Percentiles rank a stretch among this genome's conserved stretches.
Evolutionary conservation across 2,888 invertebrate genomes (phyloP).

Genomic region (Mythimna vitellina): DNA sequence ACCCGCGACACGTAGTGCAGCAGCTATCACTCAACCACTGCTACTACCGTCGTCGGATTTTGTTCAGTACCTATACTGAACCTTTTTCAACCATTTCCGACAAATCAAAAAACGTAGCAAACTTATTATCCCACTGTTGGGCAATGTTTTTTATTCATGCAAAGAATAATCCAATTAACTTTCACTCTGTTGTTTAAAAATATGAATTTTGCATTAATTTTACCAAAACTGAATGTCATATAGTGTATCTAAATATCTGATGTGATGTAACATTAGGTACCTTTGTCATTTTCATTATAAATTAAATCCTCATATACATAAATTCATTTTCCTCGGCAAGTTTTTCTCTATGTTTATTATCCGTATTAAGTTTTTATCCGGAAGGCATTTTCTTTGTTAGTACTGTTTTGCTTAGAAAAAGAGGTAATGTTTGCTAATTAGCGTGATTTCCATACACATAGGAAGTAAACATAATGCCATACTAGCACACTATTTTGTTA

Average conservation of each 20-base stretch:
- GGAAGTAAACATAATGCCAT: background rate
- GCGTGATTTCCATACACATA: background rate
- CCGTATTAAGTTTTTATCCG: constrained; percentile 21
- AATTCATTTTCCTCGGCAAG: background rate
- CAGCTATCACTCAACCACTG: no score
- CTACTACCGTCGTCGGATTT: no score
- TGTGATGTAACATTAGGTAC: no score
- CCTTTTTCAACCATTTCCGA: no score
- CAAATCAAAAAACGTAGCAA: no score
- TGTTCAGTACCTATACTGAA: no score
- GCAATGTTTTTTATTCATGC: background rate
- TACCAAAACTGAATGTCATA: no score
- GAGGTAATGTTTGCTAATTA: constrained; percentile 28
- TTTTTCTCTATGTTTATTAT: constrained; percentile 15
- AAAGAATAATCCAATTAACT: background rate
- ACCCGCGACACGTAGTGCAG: no score
- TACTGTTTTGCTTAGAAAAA: constrained; percentile 31
- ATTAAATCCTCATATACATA: background rate
- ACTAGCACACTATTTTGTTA: background rate
- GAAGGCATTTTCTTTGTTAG: constrained; percentile 34
- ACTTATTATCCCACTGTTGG: background rate
- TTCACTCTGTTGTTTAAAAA: no score
- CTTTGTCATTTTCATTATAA: background rate
- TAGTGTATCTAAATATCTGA: no score
- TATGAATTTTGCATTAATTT: background rate